Conservation (phyloP, 2,888 invertebrate genomes). For the Hipparchia semele region DNA sequence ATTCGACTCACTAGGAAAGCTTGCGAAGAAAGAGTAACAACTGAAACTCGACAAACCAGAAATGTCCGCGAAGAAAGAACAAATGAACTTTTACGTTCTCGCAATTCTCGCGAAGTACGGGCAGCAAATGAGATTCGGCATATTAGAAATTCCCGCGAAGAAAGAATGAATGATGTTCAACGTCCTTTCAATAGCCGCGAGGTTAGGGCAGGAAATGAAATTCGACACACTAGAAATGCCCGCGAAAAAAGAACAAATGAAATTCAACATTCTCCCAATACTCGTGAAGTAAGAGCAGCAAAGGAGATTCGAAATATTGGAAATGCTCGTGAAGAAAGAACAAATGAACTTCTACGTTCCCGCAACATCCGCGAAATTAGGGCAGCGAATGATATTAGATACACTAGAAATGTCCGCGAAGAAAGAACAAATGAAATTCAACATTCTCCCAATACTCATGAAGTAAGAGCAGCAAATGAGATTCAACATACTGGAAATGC, state of each 20-base stretch:
- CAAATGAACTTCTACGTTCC: not conserved
- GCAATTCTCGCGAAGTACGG: not conserved
- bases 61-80: not conserved
- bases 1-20: too few relatives aligned
- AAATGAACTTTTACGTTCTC: not conserved
- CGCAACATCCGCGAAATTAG: not conserved
- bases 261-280: not conserved
- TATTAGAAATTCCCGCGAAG: not conserved
- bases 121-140: not conserved
- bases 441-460: not conserved
- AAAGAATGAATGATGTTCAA: not conserved
- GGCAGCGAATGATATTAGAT: not conserved
- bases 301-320: not conserved
- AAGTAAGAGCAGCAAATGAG: not conserved
- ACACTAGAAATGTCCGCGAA: not conserved
- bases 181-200: not conserved
- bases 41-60: not conserved
- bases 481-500: not conserved
- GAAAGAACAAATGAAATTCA: slow-evolving; percentile 1
- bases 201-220: not conserved
- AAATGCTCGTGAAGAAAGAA: not conserved
- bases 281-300: not conserved
- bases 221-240: not conserved
- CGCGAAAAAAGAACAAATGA: not conserved
- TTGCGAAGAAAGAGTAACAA: not conserved